Base-by-base conservation (phyloP, 2,113 vertebrate species). In the Erythrolamprus reginae region DNA sequence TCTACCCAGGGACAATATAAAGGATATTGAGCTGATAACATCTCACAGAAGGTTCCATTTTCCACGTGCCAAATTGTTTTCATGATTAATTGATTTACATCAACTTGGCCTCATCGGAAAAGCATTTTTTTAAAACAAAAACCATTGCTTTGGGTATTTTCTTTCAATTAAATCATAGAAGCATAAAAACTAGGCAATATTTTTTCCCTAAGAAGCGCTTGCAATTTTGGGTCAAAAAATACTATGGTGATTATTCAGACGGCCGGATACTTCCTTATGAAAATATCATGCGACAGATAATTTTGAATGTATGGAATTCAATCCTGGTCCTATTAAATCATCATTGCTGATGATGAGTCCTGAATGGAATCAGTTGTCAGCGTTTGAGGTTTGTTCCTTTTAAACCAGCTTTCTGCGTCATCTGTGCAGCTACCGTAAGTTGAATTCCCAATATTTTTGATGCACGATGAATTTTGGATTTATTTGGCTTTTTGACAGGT, bases 1-100 rank as follows among this genome's bases (percentile, higher is more conserved):
- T 97, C 95, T 94, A 86, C 87, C 93, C 95, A 93, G 96, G 96
- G 95, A 96, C 95, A 95, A 96, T 97, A 97, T 95, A 97, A 97
- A 97, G 97, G 96, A 96, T 97, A 97, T 97, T 96, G 94, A 94
- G 96, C 95, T 97, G 97, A 98, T 97, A 97, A 95, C 96, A 96
- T 96, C 95, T 95, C 95, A 96, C 95, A 96, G 95, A 96, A 97
- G 96, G 94, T 96, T 96, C 95, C 95, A 88, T 96, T 96, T 96
- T 95, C 94, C 92, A 94, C 93, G 89, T 94, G 95, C 95, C 96
- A 95, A 97, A 97, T 96, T 97, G 96, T 97, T 96, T 95, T 96
- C 96, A 97, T 95, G 95, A 95, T 95, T 96, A 96, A 96, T 96
- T 96, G 96, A 96, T 97, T 96, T 97, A 95, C 96, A 96, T 96